These are phyloP conservation scores for Phataginus tricuspis DNA, from an alignment of 2,797 vertebrate genomes.

Conservation along the genomic window DNA sequence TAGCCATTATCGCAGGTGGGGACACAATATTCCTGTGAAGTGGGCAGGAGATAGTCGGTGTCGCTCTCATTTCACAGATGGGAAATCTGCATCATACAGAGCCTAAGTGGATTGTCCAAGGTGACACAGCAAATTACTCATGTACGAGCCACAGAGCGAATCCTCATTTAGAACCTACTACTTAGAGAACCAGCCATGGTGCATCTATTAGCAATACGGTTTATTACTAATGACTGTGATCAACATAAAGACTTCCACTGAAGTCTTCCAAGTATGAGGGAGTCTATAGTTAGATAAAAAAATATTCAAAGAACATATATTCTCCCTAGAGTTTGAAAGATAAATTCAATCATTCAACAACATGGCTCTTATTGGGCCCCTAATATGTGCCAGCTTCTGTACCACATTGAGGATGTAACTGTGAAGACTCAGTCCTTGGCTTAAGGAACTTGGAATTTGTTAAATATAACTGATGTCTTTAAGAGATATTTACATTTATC, in stretches of 20 bases:
- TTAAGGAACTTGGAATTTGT: neutral
- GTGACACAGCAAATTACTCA: neutral
- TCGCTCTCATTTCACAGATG: constrained; percentile 6
- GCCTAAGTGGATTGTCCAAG: neutral
- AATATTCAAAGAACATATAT: neutral
- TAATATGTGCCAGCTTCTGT: neutral
- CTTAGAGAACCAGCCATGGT: neutral
- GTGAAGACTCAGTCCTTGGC: neutral
- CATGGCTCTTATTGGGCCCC: neutral
- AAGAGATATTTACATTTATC: neutral
- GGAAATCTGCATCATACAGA: neutral
- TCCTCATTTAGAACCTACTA: neutral
- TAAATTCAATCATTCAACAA: neutral
- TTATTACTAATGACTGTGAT: neutral
- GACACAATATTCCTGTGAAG: neutral
- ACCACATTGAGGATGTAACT: neutral
- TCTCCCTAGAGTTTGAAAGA: neutral
- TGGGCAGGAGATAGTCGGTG: neutral
- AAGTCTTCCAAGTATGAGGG: neutral
- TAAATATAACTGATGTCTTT: neutral
- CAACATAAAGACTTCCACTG: neutral
- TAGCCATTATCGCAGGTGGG: neutral
- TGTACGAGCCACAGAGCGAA: neutral
- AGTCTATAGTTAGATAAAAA: neutral
- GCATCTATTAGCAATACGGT: neutral